phyloP scores from a whole-genome alignment of 1,140 invertebrate species.

The Lepidurus packardi region DNA sequence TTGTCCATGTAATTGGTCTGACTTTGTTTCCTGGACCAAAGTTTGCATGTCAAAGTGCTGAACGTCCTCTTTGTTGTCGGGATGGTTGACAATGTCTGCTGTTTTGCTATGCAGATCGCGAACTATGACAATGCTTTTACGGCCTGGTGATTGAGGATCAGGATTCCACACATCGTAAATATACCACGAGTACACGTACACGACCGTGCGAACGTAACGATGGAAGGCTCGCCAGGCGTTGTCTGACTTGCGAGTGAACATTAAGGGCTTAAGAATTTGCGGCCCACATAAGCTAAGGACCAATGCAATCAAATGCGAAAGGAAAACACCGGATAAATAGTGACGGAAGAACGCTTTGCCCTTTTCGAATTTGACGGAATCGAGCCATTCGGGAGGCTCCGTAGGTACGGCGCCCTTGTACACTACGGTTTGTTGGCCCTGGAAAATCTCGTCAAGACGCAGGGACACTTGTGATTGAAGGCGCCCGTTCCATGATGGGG shows the following conservation, averaged over 20 bases:
- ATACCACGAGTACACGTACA: slow-evolving; percentile 69
- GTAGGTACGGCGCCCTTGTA: slow-evolving; percentile 22
- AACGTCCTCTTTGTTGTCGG: not conserved
- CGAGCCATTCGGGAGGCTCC: slow-evolving; percentile 46
- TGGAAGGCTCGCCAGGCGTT: slow-evolving; percentile 59
- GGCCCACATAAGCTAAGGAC: slow-evolving; percentile 54
- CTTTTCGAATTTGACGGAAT: slow-evolving; percentile 53
- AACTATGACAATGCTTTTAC: not conserved
- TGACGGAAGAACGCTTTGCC: slow-evolving; percentile 39
- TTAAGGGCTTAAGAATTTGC: slow-evolving; percentile 58
- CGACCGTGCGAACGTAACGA: slow-evolving; percentile 65
- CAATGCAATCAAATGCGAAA: slow-evolving; percentile 54
- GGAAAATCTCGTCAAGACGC: slow-evolving; percentile 2
- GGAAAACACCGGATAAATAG: slow-evolving; percentile 49
- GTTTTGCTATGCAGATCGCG: not conserved
- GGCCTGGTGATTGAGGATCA: not conserved
- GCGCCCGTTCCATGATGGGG: not conserved
- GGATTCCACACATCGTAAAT: slow-evolving; percentile 53
- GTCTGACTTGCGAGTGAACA: slow-evolving; percentile 59
- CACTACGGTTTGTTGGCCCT: slow-evolving; percentile 27
- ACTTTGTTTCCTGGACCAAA: not conserved
- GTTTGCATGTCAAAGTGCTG: not conserved
- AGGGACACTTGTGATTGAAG: not conserved
- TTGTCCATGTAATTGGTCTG: not conserved
- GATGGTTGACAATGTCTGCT: not conserved